phyloP scores from a whole-genome alignment of 2,797 vertebrate genomes.

The Microctenopoma steveboyesi region DNA sequence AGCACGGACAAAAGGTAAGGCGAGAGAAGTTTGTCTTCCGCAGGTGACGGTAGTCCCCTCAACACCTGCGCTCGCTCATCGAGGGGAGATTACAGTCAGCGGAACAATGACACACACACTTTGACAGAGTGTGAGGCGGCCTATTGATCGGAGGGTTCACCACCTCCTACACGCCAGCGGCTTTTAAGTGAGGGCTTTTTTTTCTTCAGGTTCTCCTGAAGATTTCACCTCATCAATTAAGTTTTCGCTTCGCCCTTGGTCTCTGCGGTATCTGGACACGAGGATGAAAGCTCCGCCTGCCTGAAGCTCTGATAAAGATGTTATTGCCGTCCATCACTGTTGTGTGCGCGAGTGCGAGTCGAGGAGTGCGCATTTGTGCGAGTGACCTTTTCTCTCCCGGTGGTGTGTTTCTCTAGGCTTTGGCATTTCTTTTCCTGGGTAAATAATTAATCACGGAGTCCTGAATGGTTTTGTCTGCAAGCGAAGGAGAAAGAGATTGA shows the following conservation, averaged over 20 bases:
- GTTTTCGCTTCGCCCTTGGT: constrained; percentile 63
- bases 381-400: constrained; percentile 80
- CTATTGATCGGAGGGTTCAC: constrained; percentile 48
- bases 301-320: constrained; percentile 70
- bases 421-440: constrained; percentile 82
- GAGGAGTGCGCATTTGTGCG: constrained; percentile 32
- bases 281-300: constrained; percentile 66
- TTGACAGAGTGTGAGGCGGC: constrained; percentile 7
- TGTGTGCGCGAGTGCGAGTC: constrained; percentile 17
- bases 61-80: neutral
- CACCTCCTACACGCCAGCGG: constrained; percentile 53
- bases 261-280: constrained; percentile 42
- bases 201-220: constrained; percentile 18
- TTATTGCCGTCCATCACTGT: constrained; percentile 72
- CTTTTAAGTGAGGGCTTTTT: constrained; percentile 55
- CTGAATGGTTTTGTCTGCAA: constrained; percentile 69
- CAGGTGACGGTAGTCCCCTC: constrained; percentile 17
- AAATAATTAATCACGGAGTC: constrained; percentile 83
- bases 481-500: constrained; percentile 49
- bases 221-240: constrained; percentile 57
- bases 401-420: constrained; percentile 70
- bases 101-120: neutral
- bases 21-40: constrained; percentile 8
- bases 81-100: constrained; percentile 32
- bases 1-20: neutral